A percentile compares a stretch with the other conserved stretches of the same genome.
Conservation (phyloP, 37 sponge, comb jelly and placozoan species). For the Halisarca cf. caerulea region DNA sequence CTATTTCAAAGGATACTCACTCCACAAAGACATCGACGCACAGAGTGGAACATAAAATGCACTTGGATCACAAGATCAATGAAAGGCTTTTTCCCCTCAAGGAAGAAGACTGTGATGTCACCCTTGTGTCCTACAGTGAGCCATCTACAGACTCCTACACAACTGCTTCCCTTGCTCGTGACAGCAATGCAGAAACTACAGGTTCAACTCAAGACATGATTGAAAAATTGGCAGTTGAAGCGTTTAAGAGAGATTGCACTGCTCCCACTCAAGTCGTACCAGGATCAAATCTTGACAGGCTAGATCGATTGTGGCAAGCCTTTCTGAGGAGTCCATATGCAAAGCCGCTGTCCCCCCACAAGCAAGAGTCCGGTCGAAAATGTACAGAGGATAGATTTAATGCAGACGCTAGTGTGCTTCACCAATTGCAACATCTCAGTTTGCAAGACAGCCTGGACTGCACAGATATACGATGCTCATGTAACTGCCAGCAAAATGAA, state of each 20-base stretch:
- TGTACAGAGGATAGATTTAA: too few relatives aligned
- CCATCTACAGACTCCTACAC: conserved; percentile 5
- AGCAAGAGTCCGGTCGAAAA: too few relatives aligned
- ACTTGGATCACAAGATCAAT: too few relatives aligned
- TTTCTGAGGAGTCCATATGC: conserved; percentile 5
- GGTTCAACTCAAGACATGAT: background rate
- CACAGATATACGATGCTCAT: too few relatives aligned
- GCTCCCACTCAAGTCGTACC: background rate
- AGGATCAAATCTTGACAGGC: background rate
- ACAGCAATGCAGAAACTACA: background rate
- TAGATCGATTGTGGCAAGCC: conserved; percentile 15
- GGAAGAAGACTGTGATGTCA: background rate
- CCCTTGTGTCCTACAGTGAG: background rate
- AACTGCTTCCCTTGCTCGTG: background rate
- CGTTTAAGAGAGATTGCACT: background rate
- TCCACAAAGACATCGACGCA: too few relatives aligned
- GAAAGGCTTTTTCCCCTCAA: too few relatives aligned
- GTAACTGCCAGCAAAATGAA: background rate
- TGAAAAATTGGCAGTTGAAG: background rate
- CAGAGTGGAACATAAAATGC: too few relatives aligned
- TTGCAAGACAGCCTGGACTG: background rate
- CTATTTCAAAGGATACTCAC: too few relatives aligned
- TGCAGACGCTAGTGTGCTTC: background rate
- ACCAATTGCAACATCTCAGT: background rate
- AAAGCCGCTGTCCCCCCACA: too few relatives aligned